A percentile compares a stretch with the other conserved stretches of the same genome.
Conservation (phyloP, 2,888 invertebrate genomes). For the Spodoptera littoralis region DNA sequence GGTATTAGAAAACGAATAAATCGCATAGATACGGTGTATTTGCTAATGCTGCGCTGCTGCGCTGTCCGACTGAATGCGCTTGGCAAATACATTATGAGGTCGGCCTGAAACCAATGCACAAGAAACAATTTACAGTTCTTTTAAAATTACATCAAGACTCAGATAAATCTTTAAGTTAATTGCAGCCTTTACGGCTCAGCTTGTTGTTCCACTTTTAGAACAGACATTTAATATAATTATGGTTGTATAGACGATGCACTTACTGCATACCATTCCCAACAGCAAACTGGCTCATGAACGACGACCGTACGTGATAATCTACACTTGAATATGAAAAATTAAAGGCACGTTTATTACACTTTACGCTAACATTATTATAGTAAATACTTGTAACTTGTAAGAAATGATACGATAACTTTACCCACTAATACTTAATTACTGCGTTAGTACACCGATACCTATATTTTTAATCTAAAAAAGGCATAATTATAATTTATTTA, state of each 20-base stretch:
- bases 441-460: too few species aligned
- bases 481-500: too few species aligned
- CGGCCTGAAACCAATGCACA: slow-evolving; percentile 43
- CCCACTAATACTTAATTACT: too few species aligned
- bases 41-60: slow-evolving; percentile 64
- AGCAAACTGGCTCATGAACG: slow-evolving; percentile 15
- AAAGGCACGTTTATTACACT: slow-evolving; percentile 13
- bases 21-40: slow-evolving; percentile 78
- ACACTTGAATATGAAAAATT: slow-evolving; percentile 4
- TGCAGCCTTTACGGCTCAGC: slow-evolving; percentile 12
- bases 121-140: slow-evolving; percentile 39
- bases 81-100: slow-evolving; percentile 55
- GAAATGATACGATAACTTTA: too few species aligned
- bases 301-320: slow-evolving; percentile 19
- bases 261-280: slow-evolving; percentile 4
- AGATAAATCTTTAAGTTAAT: slow-evolving; percentile 26
- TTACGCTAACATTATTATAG: too few species aligned
- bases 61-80: slow-evolving; percentile 50
- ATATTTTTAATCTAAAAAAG: too few species aligned
- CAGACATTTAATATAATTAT: slow-evolving; percentile 4
- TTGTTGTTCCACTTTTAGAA: slow-evolving; percentile 18
- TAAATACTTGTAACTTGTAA: too few species aligned
- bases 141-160: slow-evolving; percentile 21
- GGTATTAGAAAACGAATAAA: slow-evolving; percentile 85
- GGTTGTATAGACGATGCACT: neutral